Evolutionary conservation across 2,113 vertebrate genomes (phyloP), one percentile per base, ranked within the genome.

Genomic region (Prionailurus bengalensis): DNA sequence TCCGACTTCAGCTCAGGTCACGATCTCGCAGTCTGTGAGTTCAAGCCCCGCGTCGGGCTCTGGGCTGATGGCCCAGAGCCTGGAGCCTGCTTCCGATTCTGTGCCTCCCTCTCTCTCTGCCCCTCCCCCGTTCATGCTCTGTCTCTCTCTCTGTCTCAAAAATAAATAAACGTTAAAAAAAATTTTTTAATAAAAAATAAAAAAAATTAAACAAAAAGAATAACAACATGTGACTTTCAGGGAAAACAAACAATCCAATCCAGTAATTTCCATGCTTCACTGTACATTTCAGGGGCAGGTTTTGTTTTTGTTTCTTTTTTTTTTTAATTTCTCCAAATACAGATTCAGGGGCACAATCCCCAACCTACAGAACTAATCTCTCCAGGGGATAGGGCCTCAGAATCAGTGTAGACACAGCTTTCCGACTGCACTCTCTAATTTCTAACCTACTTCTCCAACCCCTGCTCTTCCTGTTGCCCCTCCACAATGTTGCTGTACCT

Each of bases 401-500:
- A 53, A 29, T 63, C 71, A 25, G 23, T 5, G 4, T 0, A 61
- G 51, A 16, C 12, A 45, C n/a, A 68, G 65, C 3, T 8, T 23
- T 55, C 33, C 0, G 0, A 11, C 45, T 17, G 17, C 21, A 6
- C 14, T 9, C 33, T 51, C n/a, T 65, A 19, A 29, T 8, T 39
- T 39, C 4, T 36, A 9, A 7, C 42, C 31, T 13, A 8, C 36
- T 55, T 48, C 45, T 9, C 51, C 58, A 7, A 1, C 3, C 45
- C 45, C 25, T 2, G 3, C 9, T 23, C 11, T 16, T 36, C 19
- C 42, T 12, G 7, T 0, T 14, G 13, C 3, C 31, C 33, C 7
- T 51, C 39, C 1, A 15, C 1, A 4, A 1, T 1, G 33, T 0
- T 25, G 4, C n/a, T 51, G 29, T 9, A 3, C 25, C n/a, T 36